phyloP scores from a whole-genome alignment of 1,140 invertebrate genomes.

The Trypoxylus dichotomus region DNA sequence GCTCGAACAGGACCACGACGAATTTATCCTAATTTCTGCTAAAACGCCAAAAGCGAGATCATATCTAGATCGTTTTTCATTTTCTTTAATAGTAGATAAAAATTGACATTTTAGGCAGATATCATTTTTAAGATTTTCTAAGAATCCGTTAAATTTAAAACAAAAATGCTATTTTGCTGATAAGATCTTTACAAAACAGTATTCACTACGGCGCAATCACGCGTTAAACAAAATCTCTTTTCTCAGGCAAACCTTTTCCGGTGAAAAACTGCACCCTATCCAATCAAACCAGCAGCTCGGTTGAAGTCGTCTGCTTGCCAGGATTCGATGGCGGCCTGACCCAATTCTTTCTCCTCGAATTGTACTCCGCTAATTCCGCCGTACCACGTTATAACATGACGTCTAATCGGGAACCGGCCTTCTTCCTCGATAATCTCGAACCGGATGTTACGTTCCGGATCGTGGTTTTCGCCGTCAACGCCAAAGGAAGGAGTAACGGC shows the following conservation, averaged over 20 bases:
- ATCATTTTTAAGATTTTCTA: too few relatives aligned
- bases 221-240: conserved; percentile 32
- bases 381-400: conserved; percentile 68
- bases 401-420: conserved; percentile 63
- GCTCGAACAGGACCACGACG: too few relatives aligned
- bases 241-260: conserved; percentile 71
- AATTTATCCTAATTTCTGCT: too few relatives aligned
- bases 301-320: conserved; percentile 72
- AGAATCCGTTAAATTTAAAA: too few relatives aligned
- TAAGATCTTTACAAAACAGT: too few relatives aligned
- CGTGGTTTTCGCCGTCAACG: conserved; percentile 74
- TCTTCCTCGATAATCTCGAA: conserved; percentile 71
- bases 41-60: too few relatives aligned
- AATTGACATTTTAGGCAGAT: too few relatives aligned
- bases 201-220: not conserved
- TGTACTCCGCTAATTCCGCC: conserved; percentile 64
- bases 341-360: conserved; percentile 77
- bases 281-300: conserved; percentile 73
- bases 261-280: conserved; percentile 74
- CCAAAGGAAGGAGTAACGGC: conserved; percentile 73
- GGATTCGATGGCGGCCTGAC: conserved; percentile 85
- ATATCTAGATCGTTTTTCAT: too few relatives aligned
- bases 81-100: too few relatives aligned
- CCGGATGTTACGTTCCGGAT: conserved; percentile 75
- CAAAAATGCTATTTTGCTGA: too few relatives aligned